Conservation (phyloP, 1,140 invertebrate genomes). For the Portunus trituberculatus region DNA sequence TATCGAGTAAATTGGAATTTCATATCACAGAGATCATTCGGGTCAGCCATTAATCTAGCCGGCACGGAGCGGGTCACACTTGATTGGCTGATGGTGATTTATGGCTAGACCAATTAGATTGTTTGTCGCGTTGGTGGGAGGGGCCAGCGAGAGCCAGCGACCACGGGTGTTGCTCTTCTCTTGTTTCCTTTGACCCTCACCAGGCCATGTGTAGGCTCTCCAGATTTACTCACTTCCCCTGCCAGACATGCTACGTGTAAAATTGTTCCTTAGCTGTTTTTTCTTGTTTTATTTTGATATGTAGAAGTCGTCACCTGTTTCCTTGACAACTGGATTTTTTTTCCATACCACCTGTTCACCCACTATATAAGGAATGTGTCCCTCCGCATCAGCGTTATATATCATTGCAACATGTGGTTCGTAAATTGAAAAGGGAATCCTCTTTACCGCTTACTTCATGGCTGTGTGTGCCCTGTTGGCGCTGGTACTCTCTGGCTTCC, state of each 20-base stretch:
- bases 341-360: background rate
- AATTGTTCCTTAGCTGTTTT: no score
- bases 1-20: slow-evolving; percentile 75
- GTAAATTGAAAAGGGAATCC: background rate
- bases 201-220: background rate
- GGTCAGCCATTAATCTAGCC: slow-evolving; percentile 74
- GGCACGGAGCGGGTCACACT: slow-evolving; percentile 71
- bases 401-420: background rate
- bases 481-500: background rate
- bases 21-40: slow-evolving; percentile 74
- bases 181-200: background rate
- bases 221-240: background rate
- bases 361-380: background rate
- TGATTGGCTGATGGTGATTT: slow-evolving; percentile 76
- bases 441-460: background rate
- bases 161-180: background rate
- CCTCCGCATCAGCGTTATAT: no score
- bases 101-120: slow-evolving; percentile 74
- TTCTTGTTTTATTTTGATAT: no score
- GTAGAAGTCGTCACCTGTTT: no score
- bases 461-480: background rate
- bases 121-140: slow-evolving; percentile 75
- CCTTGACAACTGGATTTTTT: no score
- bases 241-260: background rate
- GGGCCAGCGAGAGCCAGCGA: slow-evolving; percentile 39